Evolutionary conservation across 1,140 invertebrate genomes (phyloP).

Genomic region (Helicoverpa zea): DNA sequence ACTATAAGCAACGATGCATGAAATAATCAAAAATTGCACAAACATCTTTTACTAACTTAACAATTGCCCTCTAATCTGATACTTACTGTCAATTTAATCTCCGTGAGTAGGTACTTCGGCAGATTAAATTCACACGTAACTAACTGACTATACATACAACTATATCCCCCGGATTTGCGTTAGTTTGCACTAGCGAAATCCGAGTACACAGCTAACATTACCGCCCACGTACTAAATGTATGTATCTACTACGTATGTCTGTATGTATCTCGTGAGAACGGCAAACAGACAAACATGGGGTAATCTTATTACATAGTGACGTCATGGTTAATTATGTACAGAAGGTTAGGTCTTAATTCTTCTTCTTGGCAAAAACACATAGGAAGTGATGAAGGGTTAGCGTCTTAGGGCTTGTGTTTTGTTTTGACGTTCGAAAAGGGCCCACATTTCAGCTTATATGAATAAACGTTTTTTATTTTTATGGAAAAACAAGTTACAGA

Average conservation of each 20-base stretch:
- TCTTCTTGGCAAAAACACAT: too few relatives aligned
- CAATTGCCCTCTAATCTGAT: not conserved
- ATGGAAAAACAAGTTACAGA: too few relatives aligned
- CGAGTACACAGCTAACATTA: not conserved
- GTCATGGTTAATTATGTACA: constrained; percentile 12
- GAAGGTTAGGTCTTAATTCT: not conserved
- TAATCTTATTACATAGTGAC: constrained; percentile 35
- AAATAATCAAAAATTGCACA: too few relatives aligned
- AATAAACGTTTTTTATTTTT: too few relatives aligned
- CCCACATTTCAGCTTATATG: too few relatives aligned
- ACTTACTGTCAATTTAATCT: not conserved
- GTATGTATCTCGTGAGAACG: constrained; percentile 10
- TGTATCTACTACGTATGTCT: not conserved
- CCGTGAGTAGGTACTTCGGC: not conserved
- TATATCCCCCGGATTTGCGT: not conserved
- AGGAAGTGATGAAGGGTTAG: too few relatives aligned
- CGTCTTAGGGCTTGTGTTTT: too few relatives aligned
- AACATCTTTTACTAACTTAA: not conserved
- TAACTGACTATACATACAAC: not conserved
- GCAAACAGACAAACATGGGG: constrained; percentile 5
- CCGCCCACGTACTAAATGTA: not conserved
- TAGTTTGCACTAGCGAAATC: constrained; percentile 11
- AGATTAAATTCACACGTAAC: not conserved
- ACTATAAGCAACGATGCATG: too few relatives aligned
- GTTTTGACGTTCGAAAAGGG: too few relatives aligned